Evolutionary conservation across 2,888 invertebrate species (phyloP).

Genomic region (Girardia tigrina): DNA sequence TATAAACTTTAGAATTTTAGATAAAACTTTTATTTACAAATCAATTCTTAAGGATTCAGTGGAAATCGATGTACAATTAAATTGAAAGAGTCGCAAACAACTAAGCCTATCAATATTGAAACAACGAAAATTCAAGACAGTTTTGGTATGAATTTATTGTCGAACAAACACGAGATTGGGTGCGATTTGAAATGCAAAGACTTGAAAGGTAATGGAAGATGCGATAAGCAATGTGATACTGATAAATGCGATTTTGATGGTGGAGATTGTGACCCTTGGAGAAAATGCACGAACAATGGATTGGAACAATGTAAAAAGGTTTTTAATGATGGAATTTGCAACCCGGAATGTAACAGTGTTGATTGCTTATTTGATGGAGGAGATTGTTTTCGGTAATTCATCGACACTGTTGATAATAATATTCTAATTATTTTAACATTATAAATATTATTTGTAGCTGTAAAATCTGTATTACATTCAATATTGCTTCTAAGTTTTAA

Average conservation of each 20-base stretch:
- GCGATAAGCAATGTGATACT: not conserved
- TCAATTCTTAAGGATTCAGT: no score
- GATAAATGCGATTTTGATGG: not conserved
- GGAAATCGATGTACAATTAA: not conserved
- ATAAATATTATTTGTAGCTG: no score
- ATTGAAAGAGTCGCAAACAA: not conserved
- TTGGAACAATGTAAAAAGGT: not conserved
- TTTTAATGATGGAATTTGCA: slow-evolving; percentile 18
- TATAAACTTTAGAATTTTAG: no score
- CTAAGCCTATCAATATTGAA: not conserved
- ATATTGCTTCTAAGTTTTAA: no score
- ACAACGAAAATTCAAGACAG: not conserved
- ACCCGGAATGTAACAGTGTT: slow-evolving; percentile 19
- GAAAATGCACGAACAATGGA: not conserved
- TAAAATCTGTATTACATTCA: no score
- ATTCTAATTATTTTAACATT: no score
- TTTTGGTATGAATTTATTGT: not conserved
- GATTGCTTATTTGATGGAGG: slow-evolving; percentile 6
- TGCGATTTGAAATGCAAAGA: not conserved
- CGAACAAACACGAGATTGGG: not conserved
- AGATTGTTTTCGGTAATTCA: not conserved
- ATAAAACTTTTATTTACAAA: no score
- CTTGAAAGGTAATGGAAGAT: not conserved
- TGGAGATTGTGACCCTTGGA: not conserved
- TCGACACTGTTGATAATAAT: no score